These are phyloP conservation scores for Grantiella picta DNA, from an alignment of 2,113 vertebrate species.

Conservation along the genomic window DNA sequence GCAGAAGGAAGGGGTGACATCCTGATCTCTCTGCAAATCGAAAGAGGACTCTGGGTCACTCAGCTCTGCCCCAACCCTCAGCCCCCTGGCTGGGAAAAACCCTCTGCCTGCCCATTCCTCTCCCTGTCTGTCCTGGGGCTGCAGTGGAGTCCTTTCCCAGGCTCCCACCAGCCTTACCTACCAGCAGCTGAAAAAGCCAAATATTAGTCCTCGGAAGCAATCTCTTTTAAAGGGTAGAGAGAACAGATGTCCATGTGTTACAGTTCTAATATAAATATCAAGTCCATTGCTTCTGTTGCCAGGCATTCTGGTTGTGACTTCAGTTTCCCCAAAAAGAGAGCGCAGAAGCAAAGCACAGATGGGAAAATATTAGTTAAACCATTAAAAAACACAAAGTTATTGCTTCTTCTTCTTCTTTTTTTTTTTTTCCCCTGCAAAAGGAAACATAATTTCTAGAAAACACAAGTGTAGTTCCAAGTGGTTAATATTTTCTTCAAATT, in stretches of 20 bases:
- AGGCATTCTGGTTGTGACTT: not conserved
- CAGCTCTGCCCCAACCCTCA: not conserved
- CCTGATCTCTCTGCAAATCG: not conserved
- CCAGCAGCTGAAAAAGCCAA: not conserved
- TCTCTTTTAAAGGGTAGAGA: not conserved
- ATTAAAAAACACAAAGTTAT: not conserved
- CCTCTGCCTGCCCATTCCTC: not conserved
- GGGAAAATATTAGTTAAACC: not conserved
- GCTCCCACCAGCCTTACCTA: not conserved
- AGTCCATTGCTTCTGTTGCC: conserved; percentile 24
- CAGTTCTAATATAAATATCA: conserved; percentile 39
- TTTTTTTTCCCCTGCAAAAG: not conserved
- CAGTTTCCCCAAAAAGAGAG: conserved; percentile 23
- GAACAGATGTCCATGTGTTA: conserved; percentile 35
- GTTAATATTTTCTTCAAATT: not conserved
- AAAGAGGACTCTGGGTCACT: not conserved
- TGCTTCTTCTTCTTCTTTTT: not conserved
- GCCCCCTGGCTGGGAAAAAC: rapidly evolving
- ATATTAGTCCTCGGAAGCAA: not conserved
- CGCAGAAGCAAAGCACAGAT: not conserved
- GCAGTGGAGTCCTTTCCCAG: not conserved
- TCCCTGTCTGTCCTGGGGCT: rapidly evolving
- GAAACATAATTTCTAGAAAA: not conserved
- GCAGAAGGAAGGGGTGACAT: not conserved
- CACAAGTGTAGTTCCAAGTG: not conserved